Conservation (phyloP, 2,888 invertebrate species). For the Hyposoter didymator region DNA sequence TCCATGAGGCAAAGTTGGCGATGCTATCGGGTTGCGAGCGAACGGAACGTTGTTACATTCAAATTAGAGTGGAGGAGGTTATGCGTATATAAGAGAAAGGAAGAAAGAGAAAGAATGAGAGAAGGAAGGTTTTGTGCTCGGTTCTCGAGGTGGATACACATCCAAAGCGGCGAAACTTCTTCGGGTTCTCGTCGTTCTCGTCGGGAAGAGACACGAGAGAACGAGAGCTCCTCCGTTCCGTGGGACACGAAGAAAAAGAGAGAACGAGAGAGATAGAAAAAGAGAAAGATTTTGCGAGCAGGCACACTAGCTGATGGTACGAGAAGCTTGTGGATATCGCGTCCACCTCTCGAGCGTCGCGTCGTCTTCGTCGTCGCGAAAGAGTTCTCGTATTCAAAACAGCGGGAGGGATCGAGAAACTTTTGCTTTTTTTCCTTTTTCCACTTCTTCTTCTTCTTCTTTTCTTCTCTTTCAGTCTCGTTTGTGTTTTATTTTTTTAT, state of each 20-base stretch:
- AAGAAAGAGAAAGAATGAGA: conserved; percentile 22
- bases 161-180: conserved; percentile 57
- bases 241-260: conserved; percentile 59
- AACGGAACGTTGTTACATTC: conserved; percentile 84
- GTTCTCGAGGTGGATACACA: conserved; percentile 16
- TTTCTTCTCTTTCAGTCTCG: conserved; percentile 40
- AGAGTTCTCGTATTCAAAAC: conserved; percentile 80
- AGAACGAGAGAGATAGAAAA: conserved; percentile 55
- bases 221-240: conserved; percentile 44
- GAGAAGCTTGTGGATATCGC: conserved; percentile 62
- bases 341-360: conserved; percentile 59
- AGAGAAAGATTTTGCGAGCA: conserved; percentile 50
- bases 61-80: conserved; percentile 84
- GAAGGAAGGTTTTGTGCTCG: conserved; percentile 49
- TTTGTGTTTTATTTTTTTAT: conserved; percentile 36
- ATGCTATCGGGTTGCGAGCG: conserved; percentile 83
- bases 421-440: conserved; percentile 3
- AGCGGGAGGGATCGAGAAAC: conserved; percentile 78
- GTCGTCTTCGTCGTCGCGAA: conserved; percentile 66
- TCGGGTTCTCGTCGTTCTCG: conserved; percentile 65
- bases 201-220: conserved; percentile 53
- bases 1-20: conserved; percentile 72
- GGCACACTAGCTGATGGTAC: conserved; percentile 30
- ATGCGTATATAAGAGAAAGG: conserved; percentile 73
- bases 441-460: conserved; percentile 14